Evolutionary conservation across 1,140 invertebrate genomes (phyloP), one percentile per base, ranked within the genome.

Genomic region (Nilaparvata lugens): DNA sequence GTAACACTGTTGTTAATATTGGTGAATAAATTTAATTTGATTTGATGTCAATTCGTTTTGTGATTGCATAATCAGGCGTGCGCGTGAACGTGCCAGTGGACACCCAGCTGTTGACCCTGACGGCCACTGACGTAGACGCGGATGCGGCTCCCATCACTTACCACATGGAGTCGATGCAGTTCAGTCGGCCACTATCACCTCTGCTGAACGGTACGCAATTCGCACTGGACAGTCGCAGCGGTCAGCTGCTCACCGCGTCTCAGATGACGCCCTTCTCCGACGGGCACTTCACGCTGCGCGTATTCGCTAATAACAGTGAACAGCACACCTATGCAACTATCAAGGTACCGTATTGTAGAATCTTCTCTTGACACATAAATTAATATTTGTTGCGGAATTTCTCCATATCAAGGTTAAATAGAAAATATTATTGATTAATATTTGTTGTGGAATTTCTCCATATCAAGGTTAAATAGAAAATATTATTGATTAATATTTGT

Each of bases 11-110:
- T 28, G 6, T 21, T 19, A 9, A 11, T 7, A 7, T 18, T 28
- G n/a, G n/a, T n/a, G n/a, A 25, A 59, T 18, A 52, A 55, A 28
- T 11, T 24, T 31, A 11, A 59, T 4, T 58, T 13, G n/a, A 21
- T 55, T 45, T 0, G 24, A 62, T 5, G 3, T 7, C 2, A 4
- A 16, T 45, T 58, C 13, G 1, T 14, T n/a, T 7, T 24, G 14
- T 55, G 25, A 6, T 31, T 7, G 35, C 7, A 28, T 55, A 25
- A 16, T 56, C n/a, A 71, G 76, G 87, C 3, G 87, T 90, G 0
- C 76, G 87, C 19, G 73, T 89, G 0, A 89, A 88, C 68, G 84
- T 88, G 0, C 85, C 87, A 1, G 79, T 88, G 14, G 85, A 89
- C 57, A 87, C 86, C 0, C 76, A 81, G 48, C 74, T 91, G 5